A percentile compares a stretch with the other conserved stretches of the same genome.
Evolutionary conservation across 2,888 invertebrate species (phyloP).

Genomic region (Dicranocentrus wangi): DNA sequence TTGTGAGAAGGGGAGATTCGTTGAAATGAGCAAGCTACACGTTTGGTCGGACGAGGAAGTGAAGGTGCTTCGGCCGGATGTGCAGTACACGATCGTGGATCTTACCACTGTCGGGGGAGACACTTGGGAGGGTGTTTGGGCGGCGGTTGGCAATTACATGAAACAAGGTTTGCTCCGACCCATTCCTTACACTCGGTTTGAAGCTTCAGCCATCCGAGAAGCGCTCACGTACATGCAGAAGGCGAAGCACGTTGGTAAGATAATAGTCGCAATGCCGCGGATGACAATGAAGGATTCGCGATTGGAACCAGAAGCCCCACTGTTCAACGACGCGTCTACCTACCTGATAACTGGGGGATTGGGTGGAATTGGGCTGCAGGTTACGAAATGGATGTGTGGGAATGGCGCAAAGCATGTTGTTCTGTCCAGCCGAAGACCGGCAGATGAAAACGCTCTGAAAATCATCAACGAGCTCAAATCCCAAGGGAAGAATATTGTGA

Average conservation of each 20-base stretch:
- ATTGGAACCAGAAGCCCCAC: slow-evolving; percentile 13
- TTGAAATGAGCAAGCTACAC: slow-evolving; percentile 60
- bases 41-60: slow-evolving; percentile 59
- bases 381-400: slow-evolving; percentile 54
- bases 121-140: slow-evolving; percentile 42
- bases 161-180: slow-evolving; percentile 20
- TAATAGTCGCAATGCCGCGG: slow-evolving; percentile 45
- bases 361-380: slow-evolving; percentile 58
- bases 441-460: slow-evolving; percentile 22
- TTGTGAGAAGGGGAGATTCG: slow-evolving; percentile 39
- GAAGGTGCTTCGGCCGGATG: slow-evolving; percentile 47
- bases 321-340: slow-evolving; percentile 41
- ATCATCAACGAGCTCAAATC: slow-evolving; percentile 7
- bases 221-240: slow-evolving; percentile 58
- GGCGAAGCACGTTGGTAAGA: slow-evolving; percentile 58
- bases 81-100: slow-evolving; percentile 49
- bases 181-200: slow-evolving; percentile 52
- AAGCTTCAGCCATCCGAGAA: slow-evolving; percentile 30
- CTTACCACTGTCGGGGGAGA: slow-evolving; percentile 27
- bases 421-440: slow-evolving; percentile 43
- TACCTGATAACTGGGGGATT: slow-evolving; percentile 64
- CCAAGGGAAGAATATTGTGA: slow-evolving; percentile 31
- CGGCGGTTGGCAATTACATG: slow-evolving; percentile 1
- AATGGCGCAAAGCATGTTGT: slow-evolving; percentile 57
- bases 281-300: slow-evolving; percentile 27